A percentile compares a stretch with the other conserved stretches of the same genome.
Evolutionary conservation across 2,888 invertebrate genomes (phyloP).

Genomic region (Meliscaeva auricollis): DNA sequence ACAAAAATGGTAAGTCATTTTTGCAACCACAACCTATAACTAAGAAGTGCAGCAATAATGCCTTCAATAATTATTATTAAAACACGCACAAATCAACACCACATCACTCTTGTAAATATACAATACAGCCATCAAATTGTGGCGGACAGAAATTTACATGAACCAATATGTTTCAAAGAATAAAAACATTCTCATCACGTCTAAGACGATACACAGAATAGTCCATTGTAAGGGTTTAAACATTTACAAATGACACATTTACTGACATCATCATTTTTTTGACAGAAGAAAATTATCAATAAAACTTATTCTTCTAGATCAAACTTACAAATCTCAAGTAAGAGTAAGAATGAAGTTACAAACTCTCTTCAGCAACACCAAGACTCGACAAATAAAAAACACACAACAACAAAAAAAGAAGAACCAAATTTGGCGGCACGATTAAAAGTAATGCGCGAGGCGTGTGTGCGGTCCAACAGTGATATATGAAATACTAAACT

Average conservation of each 20-base stretch:
- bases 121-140: too few relatives aligned
- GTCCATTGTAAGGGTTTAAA: conserved; percentile 16
- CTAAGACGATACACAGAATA: conserved; percentile 1
- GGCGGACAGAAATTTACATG: conserved; percentile 18
- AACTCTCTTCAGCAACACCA: neutral
- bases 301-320: neutral
- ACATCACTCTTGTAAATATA: neutral
- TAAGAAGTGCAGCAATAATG: conserved; percentile 55
- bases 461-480: conserved; percentile 21
- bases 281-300: neutral
- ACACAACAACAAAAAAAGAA: neutral
- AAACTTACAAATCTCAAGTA: conserved; percentile 9
- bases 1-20: conserved; percentile 37
- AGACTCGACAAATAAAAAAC: neutral
- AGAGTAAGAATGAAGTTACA: neutral
- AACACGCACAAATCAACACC: conserved; percentile 18
- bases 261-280: conserved; percentile 17
- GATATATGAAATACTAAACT: conserved; percentile 12
- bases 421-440: conserved; percentile 2
- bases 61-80: conserved; percentile 8
- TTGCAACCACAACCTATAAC: conserved; percentile 54
- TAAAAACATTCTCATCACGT: conserved; percentile 37
- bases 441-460: neutral
- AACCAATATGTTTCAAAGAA: conserved; percentile 2
- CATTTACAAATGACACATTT: conserved; percentile 3